Evolutionary conservation across 2,113 vertebrate genomes (phyloP).

Genomic region (Oncorhynchus gorbuscha): DNA sequence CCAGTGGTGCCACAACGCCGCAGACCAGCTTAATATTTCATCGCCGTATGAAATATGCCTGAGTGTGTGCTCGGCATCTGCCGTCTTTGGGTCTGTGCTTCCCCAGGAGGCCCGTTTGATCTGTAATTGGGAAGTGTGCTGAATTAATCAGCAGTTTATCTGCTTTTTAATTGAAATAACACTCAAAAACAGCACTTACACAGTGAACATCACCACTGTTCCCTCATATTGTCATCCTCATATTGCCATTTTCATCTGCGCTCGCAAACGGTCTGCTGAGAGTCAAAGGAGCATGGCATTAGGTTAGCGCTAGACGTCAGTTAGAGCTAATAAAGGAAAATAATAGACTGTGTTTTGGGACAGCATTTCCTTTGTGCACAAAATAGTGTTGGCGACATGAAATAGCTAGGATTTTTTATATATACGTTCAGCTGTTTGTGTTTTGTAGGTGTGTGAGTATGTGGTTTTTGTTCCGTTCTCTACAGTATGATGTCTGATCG

Average conservation of each 20-base stretch:
- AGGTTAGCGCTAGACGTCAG: conserved; percentile 32
- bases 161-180: conserved; percentile 90
- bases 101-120: conserved; percentile 91
- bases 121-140: conserved; percentile 97
- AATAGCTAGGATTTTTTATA: background rate
- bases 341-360: conserved; percentile 15
- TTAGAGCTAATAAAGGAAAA: conserved; percentile 35
- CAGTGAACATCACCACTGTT: conserved; percentile 73
- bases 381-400: background rate
- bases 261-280: conserved; percentile 52
- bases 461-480: background rate
- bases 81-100: conserved; percentile 81
- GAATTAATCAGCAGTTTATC: conserved; percentile 99
- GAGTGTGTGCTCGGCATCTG: conserved; percentile 94
- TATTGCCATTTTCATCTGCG: conserved; percentile 54
- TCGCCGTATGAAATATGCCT: conserved; percentile 90
- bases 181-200: conserved; percentile 75
- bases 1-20: conserved; percentile 75
- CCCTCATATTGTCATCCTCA: conserved; percentile 49
- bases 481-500: too few species aligned
- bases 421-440: background rate
- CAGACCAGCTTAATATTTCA: conserved; percentile 97
- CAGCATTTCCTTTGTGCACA: conserved; percentile 24
- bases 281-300: conserved; percentile 17
- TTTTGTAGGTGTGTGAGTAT: background rate